Percentiles rank a stretch among this genome's conserved stretches.
Evolutionary conservation across 2,888 invertebrate species (phyloP).

Genomic region (Drosophila koepferae): DNA sequence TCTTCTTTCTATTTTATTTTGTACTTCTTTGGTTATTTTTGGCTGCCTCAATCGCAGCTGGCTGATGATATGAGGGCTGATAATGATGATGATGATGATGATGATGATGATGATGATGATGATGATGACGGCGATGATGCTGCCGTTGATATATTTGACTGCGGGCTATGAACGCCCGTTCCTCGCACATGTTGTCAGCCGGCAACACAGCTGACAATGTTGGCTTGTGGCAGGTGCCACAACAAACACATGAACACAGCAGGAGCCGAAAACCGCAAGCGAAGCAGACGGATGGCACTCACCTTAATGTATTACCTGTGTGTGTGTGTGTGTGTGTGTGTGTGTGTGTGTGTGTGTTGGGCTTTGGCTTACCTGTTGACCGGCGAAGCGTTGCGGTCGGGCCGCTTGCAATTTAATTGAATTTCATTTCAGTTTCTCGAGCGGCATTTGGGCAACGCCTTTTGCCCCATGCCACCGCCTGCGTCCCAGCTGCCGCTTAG

Average conservation of each 20-base stretch:
- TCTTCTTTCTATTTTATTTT: background rate
- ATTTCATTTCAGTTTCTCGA: constrained; percentile 71
- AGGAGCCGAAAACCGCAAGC: constrained; percentile 54
- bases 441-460: constrained; percentile 75
- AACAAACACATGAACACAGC: constrained; percentile 18
- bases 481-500: constrained; percentile 42
- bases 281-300: constrained; percentile 37
- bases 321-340: too few species aligned
- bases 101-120: constrained; percentile 11
- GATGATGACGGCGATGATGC: constrained; percentile 19
- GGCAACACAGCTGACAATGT: constrained; percentile 68
- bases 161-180: constrained; percentile 48
- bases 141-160: constrained; percentile 44
- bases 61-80: constrained; percentile 4
- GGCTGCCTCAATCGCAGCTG: constrained; percentile 53
- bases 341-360: background rate
- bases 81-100: too few species aligned
- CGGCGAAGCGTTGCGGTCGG: constrained; percentile 63
- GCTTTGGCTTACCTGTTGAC: constrained; percentile 56
- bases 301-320: constrained; percentile 48
- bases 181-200: constrained; percentile 55
- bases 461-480: constrained; percentile 13
- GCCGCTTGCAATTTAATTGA: constrained; percentile 73
- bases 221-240: constrained; percentile 75
- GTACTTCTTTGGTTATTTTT: background rate